These are phyloP conservation scores for Dorcus parallelipipedus DNA, from an alignment of 2,888 invertebrate species.

Conservation along the genomic window DNA sequence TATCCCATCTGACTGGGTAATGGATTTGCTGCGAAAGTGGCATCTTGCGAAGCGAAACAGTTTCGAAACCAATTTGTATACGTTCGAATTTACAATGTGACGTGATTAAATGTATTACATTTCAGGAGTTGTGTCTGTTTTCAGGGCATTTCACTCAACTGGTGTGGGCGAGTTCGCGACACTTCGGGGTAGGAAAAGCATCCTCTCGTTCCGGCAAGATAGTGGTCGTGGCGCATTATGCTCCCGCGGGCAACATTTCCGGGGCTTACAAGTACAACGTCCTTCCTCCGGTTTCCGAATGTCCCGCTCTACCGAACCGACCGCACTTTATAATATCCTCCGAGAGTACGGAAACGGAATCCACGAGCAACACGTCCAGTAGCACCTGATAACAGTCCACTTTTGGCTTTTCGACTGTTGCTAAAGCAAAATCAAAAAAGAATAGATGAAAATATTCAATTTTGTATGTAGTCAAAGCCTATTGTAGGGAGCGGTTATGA, in stretches of 20 bases:
- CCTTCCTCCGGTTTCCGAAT: conserved; percentile 56
- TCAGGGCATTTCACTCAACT: conserved; percentile 84
- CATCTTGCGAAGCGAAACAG: too few species aligned
- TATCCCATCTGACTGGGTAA: too few species aligned
- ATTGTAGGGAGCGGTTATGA: too few species aligned
- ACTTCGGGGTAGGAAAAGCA: conserved; percentile 80
- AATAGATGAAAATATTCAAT: too few species aligned
- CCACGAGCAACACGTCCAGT: conserved; percentile 14
- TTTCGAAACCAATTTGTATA: too few species aligned
- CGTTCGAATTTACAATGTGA: too few species aligned
- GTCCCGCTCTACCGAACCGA: conserved; percentile 15
- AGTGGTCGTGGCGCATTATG: conserved; percentile 81
- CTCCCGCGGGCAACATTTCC: conserved; percentile 74
- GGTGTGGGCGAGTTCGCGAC: conserved; percentile 74
- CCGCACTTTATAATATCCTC: conserved; percentile 25
- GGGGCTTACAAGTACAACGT: conserved; percentile 76
- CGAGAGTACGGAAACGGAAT: conserved; percentile 23
- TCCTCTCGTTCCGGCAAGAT: conserved; percentile 73
- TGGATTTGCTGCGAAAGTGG: too few species aligned
- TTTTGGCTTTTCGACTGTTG: neutral
- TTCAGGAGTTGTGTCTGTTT: conserved; percentile 22
- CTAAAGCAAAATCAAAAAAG: too few species aligned
- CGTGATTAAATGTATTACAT: too few species aligned
- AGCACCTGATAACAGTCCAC: neutral
- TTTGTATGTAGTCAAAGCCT: too few species aligned